Evolutionary conservation across 2,888 invertebrate species (phyloP).

Genomic region (Caenorhabditis imperialis): DNA sequence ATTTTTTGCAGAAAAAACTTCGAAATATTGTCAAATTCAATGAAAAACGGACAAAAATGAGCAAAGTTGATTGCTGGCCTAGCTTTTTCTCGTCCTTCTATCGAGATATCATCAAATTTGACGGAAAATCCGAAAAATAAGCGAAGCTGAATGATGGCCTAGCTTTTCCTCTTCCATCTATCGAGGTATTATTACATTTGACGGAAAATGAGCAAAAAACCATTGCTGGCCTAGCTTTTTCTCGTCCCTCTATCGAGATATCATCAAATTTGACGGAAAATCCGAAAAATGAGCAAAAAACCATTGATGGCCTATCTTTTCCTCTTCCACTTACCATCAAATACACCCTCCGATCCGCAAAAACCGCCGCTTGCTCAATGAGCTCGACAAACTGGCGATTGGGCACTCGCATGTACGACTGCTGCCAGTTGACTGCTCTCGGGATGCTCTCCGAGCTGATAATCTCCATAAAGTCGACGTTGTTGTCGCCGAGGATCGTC

Average conservation of each 20-base stretch:
- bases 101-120: too few relatives aligned
- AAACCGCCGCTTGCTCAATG: slow-evolving; percentile 37
- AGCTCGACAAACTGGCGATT: slow-evolving; percentile 33
- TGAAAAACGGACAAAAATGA: background rate
- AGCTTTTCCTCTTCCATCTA: too few relatives aligned
- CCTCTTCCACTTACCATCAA: slow-evolving; percentile 41
- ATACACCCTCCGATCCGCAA: slow-evolving; percentile 30
- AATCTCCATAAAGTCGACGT: slow-evolving; percentile 31
- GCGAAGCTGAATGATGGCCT: too few relatives aligned
- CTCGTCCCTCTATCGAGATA: too few relatives aligned
- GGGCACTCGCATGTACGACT: slow-evolving; percentile 22
- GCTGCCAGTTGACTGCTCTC: slow-evolving; percentile 10
- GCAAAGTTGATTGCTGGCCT: background rate
- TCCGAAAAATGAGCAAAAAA: too few relatives aligned
- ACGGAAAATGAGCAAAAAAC: too few relatives aligned
- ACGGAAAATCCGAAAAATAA: too few relatives aligned
- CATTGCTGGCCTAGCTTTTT: too few relatives aligned
- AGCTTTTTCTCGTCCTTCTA: too few relatives aligned
- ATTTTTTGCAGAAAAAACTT: background rate
- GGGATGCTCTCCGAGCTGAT: slow-evolving; percentile 32
- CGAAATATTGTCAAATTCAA: background rate
- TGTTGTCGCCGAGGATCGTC: slow-evolving; percentile 46
- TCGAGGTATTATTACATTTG: too few relatives aligned
- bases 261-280: too few relatives aligned
- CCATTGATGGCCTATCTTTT: too few relatives aligned